These are phyloP conservation scores for Sebastes dallii DNA, from an alignment of 2,797 vertebrate species.

Conservation along the genomic window DNA sequence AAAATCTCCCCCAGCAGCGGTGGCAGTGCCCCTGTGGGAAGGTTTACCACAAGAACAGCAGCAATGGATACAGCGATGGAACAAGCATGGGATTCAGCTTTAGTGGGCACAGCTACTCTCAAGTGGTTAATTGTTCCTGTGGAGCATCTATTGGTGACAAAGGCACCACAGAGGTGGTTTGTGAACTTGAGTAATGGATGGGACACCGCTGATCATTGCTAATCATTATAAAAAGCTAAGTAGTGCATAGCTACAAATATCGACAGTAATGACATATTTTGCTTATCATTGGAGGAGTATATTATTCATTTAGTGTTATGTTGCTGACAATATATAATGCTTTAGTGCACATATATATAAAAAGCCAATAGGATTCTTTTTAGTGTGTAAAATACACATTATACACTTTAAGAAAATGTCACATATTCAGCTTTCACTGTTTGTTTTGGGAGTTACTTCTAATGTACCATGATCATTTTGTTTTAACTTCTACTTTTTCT, in stretches of 20 bases:
- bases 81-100: no score
- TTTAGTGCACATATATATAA: no score
- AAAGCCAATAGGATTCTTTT: background rate
- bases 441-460: background rate
- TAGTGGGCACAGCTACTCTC: rapidly evolving
- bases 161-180: conserved; percentile 34
- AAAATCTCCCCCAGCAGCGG: rapidly evolving
- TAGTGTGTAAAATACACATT: background rate
- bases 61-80: rapidly evolving
- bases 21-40: background rate
- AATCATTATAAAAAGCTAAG: background rate
- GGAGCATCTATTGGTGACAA: rapidly evolving
- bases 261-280: no score
- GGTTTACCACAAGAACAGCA: rapidly evolving
- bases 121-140: background rate
- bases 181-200: conserved; percentile 39
- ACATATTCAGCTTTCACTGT: background rate
- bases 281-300: no score
- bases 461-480: no score
- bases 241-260: no score
- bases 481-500: no score
- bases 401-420: background rate
- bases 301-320: no score
- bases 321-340: no score
- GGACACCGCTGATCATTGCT: background rate